Percentiles rank a stretch among this genome's conserved stretches.
These are phyloP conservation scores for Noctilio leporinus DNA, from an alignment of 2,113 vertebrate species.

Conservation along the genomic window DNA sequence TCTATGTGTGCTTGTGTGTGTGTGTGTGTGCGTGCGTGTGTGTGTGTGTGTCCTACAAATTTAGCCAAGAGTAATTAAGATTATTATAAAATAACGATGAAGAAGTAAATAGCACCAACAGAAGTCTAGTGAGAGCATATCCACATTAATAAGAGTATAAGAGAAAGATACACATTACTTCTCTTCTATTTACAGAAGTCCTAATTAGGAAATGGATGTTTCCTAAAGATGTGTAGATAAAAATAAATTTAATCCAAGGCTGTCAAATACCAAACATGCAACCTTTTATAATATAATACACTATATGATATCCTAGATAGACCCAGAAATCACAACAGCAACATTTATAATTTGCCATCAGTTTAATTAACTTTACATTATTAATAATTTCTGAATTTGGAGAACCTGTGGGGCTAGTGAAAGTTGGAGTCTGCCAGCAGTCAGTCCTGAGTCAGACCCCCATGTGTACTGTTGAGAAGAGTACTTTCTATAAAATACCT, in stretches of 20 bases:
- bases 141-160: background rate
- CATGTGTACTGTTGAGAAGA: background rate
- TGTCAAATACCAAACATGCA: background rate
- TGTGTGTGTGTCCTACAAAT: background rate
- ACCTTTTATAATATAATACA: background rate
- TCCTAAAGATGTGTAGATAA: background rate
- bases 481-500: background rate
- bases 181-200: background rate
- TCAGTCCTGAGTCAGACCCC: background rate
- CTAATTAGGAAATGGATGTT: background rate
- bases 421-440: background rate
- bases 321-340: background rate
- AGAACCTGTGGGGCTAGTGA: background rate
- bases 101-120: background rate
- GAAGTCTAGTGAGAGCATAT: background rate
- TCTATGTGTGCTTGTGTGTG: background rate
- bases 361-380: conserved; percentile 25
- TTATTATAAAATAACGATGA: background rate
- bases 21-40: background rate
- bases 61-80: background rate
- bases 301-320: background rate
- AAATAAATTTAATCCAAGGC: background rate
- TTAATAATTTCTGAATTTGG: background rate
- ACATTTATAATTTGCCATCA: background rate
- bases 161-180: background rate